phyloP scores from a whole-genome alignment of 2,797 vertebrate genomes.

The Microchirus variegatus region DNA sequence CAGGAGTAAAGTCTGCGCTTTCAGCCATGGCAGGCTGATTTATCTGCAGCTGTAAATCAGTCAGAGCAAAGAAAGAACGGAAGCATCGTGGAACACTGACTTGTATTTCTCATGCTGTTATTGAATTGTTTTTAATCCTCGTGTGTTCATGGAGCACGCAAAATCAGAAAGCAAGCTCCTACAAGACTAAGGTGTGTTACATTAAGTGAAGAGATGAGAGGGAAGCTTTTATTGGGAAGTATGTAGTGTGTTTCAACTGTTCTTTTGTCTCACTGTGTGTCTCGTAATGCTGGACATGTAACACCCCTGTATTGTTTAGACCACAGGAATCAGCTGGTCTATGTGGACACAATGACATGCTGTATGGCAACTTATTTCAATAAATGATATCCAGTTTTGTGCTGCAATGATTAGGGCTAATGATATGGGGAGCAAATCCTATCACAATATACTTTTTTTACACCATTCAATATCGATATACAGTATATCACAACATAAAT shows the following conservation, averaged over 20 bases:
- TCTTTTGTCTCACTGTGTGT: constrained; percentile 39
- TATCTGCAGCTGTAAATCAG: constrained; percentile 66
- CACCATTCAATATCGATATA: too few species aligned
- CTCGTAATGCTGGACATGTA: constrained; percentile 40
- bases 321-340: constrained; percentile 45
- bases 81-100: constrained; percentile 57
- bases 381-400: too few species aligned
- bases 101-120: constrained; percentile 47
- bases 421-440: too few species aligned
- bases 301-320: constrained; percentile 46
- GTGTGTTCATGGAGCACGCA: constrained; percentile 24
- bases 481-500: too few species aligned
- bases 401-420: too few species aligned
- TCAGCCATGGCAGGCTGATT: constrained; percentile 8
- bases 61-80: constrained; percentile 61
- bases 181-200: constrained; percentile 73
- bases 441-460: too few species aligned
- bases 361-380: neutral
- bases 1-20: constrained; percentile 8
- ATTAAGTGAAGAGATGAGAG: constrained; percentile 40
- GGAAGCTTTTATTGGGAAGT: constrained; percentile 66
- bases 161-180: constrained; percentile 64
- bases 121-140: constrained; percentile 57
- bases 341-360: neutral
- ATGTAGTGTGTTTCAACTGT: constrained; percentile 26